Conservation (phyloP, 2,888 invertebrate genomes). For the Calameuta pallipes region DNA sequence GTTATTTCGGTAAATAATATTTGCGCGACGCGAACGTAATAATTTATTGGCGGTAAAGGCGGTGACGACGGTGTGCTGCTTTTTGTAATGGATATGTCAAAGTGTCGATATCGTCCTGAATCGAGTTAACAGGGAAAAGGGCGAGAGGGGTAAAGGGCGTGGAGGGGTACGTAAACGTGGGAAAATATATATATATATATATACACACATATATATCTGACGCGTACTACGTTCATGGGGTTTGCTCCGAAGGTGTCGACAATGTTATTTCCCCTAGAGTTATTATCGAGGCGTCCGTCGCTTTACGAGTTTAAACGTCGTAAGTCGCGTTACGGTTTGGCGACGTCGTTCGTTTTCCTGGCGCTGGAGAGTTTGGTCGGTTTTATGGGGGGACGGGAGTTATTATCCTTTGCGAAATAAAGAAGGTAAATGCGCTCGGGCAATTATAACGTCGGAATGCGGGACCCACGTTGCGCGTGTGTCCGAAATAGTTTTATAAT, state of each 20-base stretch:
- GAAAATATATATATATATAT: background rate
- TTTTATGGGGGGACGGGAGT: slow-evolving; percentile 14
- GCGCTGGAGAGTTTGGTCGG: background rate
- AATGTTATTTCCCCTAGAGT: background rate
- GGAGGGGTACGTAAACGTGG: slow-evolving; percentile 10
- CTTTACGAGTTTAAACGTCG: slow-evolving; percentile 5
- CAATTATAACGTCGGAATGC: slow-evolving; percentile 9
- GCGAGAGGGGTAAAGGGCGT: slow-evolving; percentile 5
- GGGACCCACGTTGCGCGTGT: background rate
- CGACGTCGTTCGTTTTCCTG: background rate
- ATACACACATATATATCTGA: background rate
- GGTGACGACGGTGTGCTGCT: background rate
- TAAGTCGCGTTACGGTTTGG: background rate
- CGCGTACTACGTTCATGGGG: background rate
- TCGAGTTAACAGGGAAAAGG: slow-evolving; percentile 9
- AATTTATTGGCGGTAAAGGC: background rate
- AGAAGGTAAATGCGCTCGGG: slow-evolving; percentile 1
- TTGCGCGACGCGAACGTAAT: background rate
- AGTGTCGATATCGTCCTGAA: background rate
- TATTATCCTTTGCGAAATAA: background rate
- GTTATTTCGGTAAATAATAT: background rate
- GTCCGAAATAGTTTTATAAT: slow-evolving; percentile 49
- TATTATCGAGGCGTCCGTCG: slow-evolving; percentile 1
- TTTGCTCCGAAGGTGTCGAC: background rate
- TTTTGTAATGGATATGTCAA: background rate